Percentiles rank a stretch among this genome's conserved stretches.
Evolutionary conservation across 2,797 vertebrate genomes (phyloP).

Genomic region (Naso thynnoides): DNA sequence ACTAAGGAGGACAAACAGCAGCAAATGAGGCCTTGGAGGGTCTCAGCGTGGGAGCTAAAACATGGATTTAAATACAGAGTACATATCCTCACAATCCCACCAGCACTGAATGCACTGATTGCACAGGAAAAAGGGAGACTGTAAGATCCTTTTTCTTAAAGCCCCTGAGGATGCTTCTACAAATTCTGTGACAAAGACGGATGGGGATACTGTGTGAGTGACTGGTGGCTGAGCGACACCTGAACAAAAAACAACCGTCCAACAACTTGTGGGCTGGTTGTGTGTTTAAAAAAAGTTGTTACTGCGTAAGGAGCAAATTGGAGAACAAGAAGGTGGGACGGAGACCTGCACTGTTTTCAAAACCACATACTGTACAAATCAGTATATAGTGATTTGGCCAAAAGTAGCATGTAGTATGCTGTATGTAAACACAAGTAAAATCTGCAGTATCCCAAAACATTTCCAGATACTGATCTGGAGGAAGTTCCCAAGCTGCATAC

Average conservation of each 20-base stretch:
- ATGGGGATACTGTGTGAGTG: slow-evolving; percentile 16
- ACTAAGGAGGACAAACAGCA: slow-evolving; percentile 81
- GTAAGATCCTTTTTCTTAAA: slow-evolving; percentile 48
- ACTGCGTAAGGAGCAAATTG: not conserved
- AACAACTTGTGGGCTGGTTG: not conserved
- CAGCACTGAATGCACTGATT: slow-evolving; percentile 44
- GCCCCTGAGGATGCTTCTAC: slow-evolving; percentile 27
- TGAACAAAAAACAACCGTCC: slow-evolving; percentile 14
- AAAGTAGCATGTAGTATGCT: too few relatives aligned
- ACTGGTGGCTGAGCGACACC: slow-evolving; percentile 12
- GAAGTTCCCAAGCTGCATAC: too few relatives aligned
- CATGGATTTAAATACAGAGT: slow-evolving; percentile 74
- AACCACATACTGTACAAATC: too few relatives aligned
- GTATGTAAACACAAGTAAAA: too few relatives aligned
- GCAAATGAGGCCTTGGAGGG: slow-evolving; percentile 81
- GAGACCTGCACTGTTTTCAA: too few relatives aligned
- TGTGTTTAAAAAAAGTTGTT: slow-evolving; percentile 1
- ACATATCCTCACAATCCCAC: slow-evolving; percentile 53
- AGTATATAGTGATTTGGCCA: too few relatives aligned
- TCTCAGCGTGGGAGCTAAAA: slow-evolving; percentile 76
- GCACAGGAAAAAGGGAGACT: slow-evolving; percentile 64
- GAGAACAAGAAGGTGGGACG: not conserved
- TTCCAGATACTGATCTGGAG: too few relatives aligned
- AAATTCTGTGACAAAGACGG: slow-evolving; percentile 33
- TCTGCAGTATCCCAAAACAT: too few relatives aligned